These are phyloP conservation scores for Caenorhabditis sp. DNA, from an alignment of 2,888 invertebrate genomes.

Conservation along the genomic window DNA sequence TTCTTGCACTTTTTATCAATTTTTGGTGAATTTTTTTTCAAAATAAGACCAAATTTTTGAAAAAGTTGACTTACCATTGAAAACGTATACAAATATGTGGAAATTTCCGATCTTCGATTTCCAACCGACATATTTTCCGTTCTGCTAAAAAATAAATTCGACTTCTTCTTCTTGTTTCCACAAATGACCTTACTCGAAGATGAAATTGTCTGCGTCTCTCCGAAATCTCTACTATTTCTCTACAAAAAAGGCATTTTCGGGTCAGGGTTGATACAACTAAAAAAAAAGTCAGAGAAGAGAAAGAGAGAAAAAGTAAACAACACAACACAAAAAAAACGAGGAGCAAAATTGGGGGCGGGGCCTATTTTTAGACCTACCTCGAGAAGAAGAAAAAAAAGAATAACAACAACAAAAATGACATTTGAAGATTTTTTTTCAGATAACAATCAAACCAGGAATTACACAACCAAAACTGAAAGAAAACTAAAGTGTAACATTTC, in stretches of 20 bases:
- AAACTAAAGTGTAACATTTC: not conserved
- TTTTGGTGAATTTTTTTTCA: no score
- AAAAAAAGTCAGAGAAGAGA: slow-evolving; percentile 16
- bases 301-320: slow-evolving; percentile 5
- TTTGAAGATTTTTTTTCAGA: no score
- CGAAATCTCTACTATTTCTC: not conserved
- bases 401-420: not conserved
- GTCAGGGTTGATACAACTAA: not conserved
- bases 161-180: not conserved
- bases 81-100: not conserved
- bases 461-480: not conserved
- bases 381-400: not conserved
- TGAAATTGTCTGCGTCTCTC: not conserved
- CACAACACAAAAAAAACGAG: not conserved
- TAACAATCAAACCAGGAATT: not conserved
- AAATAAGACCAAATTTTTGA: not conserved
- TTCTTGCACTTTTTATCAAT: no score
- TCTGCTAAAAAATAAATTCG: no score
- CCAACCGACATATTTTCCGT: not conserved
- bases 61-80: not conserved
- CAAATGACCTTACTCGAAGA: not conserved
- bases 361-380: no score
- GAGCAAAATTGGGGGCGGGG: not conserved
- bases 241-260: not conserved
- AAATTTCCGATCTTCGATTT: not conserved